Evolutionary conservation across 2,113 vertebrate genomes (phyloP).

Genomic region (Natator depressus): DNA sequence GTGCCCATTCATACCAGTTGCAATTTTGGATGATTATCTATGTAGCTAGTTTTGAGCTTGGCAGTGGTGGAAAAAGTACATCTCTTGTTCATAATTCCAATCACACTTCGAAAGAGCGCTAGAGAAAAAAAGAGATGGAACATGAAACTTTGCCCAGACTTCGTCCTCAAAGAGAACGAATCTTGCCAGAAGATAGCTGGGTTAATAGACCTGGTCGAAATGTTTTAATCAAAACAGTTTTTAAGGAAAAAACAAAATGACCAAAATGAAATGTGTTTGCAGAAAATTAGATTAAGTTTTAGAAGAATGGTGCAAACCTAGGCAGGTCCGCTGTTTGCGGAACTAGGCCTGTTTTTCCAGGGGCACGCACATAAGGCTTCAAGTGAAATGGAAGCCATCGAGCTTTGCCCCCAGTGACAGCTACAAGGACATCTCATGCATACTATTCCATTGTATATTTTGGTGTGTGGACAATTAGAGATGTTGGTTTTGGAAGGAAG

Average conservation of each 20-base stretch:
- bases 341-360: background rate
- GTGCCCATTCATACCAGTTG: background rate
- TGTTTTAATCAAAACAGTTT: background rate
- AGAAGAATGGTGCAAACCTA: background rate
- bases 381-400: conserved; percentile 39
- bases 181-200: background rate
- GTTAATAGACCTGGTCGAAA: background rate
- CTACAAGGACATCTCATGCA: background rate
- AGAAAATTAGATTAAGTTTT: background rate
- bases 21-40: background rate
- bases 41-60: background rate
- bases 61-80: background rate
- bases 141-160: background rate
- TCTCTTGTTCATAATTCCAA: background rate
- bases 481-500: conserved; percentile 64
- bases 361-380: background rate
- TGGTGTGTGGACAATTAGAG: conserved; percentile 54
- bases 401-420: conserved; percentile 40
- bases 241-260: background rate
- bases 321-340: background rate
- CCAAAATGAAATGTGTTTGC: background rate
- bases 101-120: background rate
- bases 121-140: background rate
- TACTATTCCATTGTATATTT: conserved; percentile 62
- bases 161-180: background rate